phyloP scores from a whole-genome alignment of 2,888 invertebrate genomes.

The Criorhina ranunculi region DNA sequence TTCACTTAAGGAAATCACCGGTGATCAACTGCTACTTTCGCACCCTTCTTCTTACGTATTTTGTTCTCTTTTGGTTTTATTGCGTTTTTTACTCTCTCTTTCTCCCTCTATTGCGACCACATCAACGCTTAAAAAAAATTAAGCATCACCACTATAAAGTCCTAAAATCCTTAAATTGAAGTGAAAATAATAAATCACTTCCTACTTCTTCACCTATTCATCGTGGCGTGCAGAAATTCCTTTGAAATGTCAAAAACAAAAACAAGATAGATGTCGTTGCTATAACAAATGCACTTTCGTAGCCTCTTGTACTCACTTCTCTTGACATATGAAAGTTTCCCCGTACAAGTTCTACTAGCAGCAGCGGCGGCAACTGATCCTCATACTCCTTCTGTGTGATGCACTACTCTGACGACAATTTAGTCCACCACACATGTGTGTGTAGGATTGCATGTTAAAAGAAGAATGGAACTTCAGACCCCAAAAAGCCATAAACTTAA shows the following conservation, averaged over 20 bases:
- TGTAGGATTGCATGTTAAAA: conserved; percentile 16
- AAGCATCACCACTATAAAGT: conserved; percentile 34
- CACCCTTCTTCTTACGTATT: no score
- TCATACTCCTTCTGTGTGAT: conserved; percentile 3
- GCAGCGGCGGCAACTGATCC: neutral
- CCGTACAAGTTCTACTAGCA: neutral
- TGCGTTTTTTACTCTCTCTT: no score
- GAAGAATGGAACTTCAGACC: conserved; percentile 65
- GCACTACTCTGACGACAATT: conserved; percentile 71
- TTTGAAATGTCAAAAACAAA: conserved; percentile 76
- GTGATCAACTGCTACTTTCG: no score
- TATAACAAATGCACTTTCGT: conserved; percentile 73
- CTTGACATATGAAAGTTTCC: conserved; percentile 63
- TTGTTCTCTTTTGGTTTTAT: no score
- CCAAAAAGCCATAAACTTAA: conserved; percentile 73
- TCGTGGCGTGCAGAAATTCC: conserved; percentile 65
- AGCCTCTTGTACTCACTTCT: conserved; percentile 22
- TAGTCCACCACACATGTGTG: conserved; percentile 43
- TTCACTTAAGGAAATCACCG: no score
- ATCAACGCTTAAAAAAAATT: neutral
- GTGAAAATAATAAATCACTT: conserved; percentile 74
- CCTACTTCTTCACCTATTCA: conserved; percentile 73
- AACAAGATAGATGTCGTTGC: conserved; percentile 75
- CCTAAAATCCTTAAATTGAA: conserved; percentile 63
- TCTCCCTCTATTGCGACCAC: no score